Base-by-base conservation (phyloP, 2,797 vertebrate genomes). In the Sebastes aleutianus region DNA sequence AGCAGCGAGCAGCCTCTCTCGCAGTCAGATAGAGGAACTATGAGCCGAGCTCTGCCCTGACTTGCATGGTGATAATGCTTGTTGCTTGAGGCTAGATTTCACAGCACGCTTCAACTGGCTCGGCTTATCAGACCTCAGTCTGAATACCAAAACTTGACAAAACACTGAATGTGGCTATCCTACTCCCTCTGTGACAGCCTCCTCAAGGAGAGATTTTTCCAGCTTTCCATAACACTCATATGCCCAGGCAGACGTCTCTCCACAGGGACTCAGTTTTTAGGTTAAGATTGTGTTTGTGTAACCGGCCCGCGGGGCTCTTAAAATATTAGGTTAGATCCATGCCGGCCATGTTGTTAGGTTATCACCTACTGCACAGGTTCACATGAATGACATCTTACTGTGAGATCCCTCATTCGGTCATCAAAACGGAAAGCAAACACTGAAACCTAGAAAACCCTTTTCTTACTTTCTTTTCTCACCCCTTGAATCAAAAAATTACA, bases 61-160 rank as follows among this genome's bases (percentile, higher is more conserved):
- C 95, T 93, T 95, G 95, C 92, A 88, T 87, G 83, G 81, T 70
- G 89, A 88, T 91, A 89, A 91, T 92, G 89, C 84, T 64, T 26
- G 76, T 85, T 84, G 91, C 95, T 88, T 32, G 81, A 91, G 93
- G 94, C 88, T 87, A 91, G 76, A 91, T 94, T 92, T 94, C 91
- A 84, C 85, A 78, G 92, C 93, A 91, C 84, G 94, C 92, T 93
- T 84, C 86, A 79, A 95, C 94, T 92, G 82, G 93, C 88, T 94
- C 71, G 39, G 88, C 88, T 91, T 85, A 91, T 91, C 92, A 69
- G 90, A 90, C 85, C 89, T 93, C 83, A 77, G 86, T 83, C 82
- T 92, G 88, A 91, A 94, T 90, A 93, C 82, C 84, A 89, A 90
- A 90, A 89, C 81, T 79, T 84, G 58, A 88, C 76, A 79, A 85